Evolutionary conservation across 2,113 vertebrate species (phyloP).

Genomic region (Gobiocypris rarus): DNA sequence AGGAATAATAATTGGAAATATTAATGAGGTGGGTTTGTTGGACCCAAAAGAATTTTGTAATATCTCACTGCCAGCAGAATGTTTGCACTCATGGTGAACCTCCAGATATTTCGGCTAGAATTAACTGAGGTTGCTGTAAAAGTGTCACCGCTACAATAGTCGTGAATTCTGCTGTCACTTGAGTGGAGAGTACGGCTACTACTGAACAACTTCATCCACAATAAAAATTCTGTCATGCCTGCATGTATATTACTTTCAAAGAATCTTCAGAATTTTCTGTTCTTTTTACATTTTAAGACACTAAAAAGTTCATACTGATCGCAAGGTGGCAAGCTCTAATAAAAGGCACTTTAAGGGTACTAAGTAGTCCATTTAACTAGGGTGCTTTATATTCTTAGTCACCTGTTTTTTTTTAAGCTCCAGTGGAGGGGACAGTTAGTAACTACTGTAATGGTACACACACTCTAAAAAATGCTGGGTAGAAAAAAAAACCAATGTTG

Average conservation of each 20-base stretch:
- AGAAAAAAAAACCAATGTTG: too few relatives aligned
- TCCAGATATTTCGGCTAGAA: constrained; percentile 37
- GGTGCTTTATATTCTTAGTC: neutral
- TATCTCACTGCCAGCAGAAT: constrained; percentile 57
- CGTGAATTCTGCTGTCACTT: constrained; percentile 11
- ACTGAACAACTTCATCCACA: neutral
- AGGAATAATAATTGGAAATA: constrained; percentile 79
- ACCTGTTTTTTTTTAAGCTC: neutral
- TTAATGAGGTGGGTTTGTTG: constrained; percentile 77
- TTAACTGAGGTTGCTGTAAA: constrained; percentile 23
- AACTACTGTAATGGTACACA: neutral
- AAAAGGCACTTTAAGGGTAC: neutral
- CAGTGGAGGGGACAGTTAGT: neutral
- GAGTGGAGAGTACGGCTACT: neutral
- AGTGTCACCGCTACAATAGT: constrained; percentile 24
- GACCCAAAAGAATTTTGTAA: constrained; percentile 65
- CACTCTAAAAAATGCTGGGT: too few relatives aligned
- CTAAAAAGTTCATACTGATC: neutral
- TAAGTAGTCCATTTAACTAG: neutral
- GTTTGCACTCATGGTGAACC: constrained; percentile 35
- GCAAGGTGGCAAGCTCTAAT: neutral
- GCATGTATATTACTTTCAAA: neutral
- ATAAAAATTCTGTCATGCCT: neutral
- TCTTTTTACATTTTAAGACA: neutral
- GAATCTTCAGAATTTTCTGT: neutral